These are phyloP conservation scores for Pogonomyrmex californicus DNA, from an alignment of 1,140 invertebrate species.

Conservation along the genomic window DNA sequence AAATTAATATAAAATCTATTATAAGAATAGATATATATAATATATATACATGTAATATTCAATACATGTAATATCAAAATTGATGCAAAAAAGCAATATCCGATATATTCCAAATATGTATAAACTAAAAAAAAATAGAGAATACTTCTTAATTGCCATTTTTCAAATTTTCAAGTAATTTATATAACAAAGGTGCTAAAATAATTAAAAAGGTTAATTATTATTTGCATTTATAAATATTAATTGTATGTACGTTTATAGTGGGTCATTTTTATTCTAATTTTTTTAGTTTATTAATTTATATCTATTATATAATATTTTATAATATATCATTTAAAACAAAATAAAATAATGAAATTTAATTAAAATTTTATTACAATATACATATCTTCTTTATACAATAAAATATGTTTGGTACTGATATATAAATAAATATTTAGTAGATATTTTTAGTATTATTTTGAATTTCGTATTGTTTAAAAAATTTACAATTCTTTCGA, in stretches of 20 bases:
- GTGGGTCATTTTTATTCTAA: not conserved
- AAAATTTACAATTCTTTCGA: not conserved
- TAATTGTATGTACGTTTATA: not conserved
- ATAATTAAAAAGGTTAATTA: not conserved
- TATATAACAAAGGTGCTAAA: not conserved
- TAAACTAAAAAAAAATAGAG: not conserved
- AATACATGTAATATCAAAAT: too few relatives aligned
- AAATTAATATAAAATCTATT: too few relatives aligned
- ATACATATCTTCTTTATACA: not conserved
- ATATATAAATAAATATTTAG: slow-evolving; percentile 1
- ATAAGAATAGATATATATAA: too few relatives aligned
- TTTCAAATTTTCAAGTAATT: not conserved
- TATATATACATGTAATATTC: too few relatives aligned
- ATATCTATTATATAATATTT: not conserved
- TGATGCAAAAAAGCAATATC: too few relatives aligned
- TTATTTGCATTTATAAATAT: not conserved
- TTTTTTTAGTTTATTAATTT: not conserved
- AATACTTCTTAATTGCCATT: not conserved
- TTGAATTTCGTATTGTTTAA: not conserved
- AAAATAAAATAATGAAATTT: not conserved
- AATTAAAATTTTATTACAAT: not conserved
- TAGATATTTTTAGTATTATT: not conserved
- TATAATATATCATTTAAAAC: not conserved
- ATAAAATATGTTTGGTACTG: not conserved
- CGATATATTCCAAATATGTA: too few relatives aligned